These are phyloP conservation scores for Battus philenor DNA, from an alignment of 1,140 invertebrate genomes.

Conservation along the genomic window DNA sequence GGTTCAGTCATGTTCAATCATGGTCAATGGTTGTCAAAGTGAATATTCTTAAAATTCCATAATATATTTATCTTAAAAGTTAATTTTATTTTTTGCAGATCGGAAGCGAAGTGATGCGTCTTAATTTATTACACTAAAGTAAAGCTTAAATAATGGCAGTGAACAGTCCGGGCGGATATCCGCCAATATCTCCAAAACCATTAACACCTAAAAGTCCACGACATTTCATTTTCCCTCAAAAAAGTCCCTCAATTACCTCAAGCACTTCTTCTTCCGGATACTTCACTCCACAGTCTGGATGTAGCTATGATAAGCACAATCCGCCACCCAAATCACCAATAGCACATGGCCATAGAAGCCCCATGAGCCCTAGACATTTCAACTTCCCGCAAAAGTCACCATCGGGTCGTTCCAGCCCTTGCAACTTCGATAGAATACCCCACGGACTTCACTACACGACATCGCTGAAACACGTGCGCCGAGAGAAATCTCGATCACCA, in stretches of 20 bases:
- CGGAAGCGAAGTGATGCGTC: neutral
- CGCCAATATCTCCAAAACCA: conserved; percentile 69
- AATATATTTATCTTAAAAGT: too few species aligned
- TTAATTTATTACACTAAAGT: conserved; percentile 17
- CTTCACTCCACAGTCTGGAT: conserved; percentile 71
- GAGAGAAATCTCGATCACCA: conserved; percentile 60
- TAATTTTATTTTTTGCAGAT: conserved; percentile 23
- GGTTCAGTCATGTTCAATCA: too few species aligned
- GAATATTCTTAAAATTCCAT: too few species aligned
- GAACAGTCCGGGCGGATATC: conserved; percentile 71
- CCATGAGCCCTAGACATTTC: conserved; percentile 69
- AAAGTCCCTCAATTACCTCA: conserved; percentile 70
- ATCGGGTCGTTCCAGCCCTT: conserved; percentile 54
- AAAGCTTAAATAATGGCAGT: conserved; percentile 58
- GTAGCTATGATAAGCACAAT: conserved; percentile 68
- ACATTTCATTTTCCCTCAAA: conserved; percentile 72
- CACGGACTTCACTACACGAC: conserved; percentile 53
- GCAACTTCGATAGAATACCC: conserved; percentile 43
- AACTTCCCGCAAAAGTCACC: conserved; percentile 62
- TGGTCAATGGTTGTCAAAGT: too few species aligned
- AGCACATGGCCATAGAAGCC: conserved; percentile 61
- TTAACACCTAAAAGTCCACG: conserved; percentile 70
- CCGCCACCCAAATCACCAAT: conserved; percentile 63
- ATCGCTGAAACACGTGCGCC: conserved; percentile 54
- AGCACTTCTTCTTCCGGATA: conserved; percentile 71